Conservation (phyloP, 2,113 vertebrate species). For the Chionis minor region DNA sequence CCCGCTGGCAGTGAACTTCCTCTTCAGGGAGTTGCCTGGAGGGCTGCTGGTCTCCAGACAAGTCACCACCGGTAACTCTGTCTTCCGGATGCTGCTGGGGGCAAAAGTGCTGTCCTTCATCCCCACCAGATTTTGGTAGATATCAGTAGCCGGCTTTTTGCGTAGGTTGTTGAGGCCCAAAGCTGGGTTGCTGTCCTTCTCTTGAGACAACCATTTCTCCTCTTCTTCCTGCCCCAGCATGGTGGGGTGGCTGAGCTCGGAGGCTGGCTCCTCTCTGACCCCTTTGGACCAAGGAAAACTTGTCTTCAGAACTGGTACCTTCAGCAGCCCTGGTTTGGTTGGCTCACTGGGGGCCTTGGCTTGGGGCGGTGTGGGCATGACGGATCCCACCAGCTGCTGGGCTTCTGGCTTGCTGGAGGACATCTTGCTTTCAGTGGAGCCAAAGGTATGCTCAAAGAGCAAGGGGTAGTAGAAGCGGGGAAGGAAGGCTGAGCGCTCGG, state of each 20-base stretch:
- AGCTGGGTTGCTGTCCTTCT: constrained; percentile 34
- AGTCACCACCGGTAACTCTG: constrained; percentile 21
- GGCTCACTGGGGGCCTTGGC: constrained; percentile 63
- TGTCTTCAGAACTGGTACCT: constrained; percentile 79
- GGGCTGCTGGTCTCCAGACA: constrained; percentile 61
- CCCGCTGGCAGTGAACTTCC: constrained; percentile 73
- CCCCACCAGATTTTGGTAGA: neutral
- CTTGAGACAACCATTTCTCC: constrained; percentile 62
- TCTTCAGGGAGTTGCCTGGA: constrained; percentile 66
- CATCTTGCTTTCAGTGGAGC: constrained; percentile 64
- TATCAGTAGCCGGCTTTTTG: constrained; percentile 35
- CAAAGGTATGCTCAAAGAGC: constrained; percentile 84
- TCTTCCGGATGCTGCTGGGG: neutral
- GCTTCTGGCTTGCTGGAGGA: constrained; percentile 66
- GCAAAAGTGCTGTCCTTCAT: neutral
- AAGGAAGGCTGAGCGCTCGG: constrained; percentile 77
- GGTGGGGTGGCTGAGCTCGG: neutral
- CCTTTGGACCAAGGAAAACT: constrained; percentile 53
- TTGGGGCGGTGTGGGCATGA: constrained; percentile 37
- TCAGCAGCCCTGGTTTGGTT: constrained; percentile 80
- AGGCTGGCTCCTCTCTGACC: constrained; percentile 54
- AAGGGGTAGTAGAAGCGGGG: constrained; percentile 92
- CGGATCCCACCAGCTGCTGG: constrained; percentile 54
- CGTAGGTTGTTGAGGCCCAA: neutral
- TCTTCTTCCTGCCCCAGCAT: constrained; percentile 65